A percentile compares a stretch with the other conserved stretches of the same genome.
Conservation (phyloP, 2,888 invertebrate species). For the Lysandra bellargus region DNA sequence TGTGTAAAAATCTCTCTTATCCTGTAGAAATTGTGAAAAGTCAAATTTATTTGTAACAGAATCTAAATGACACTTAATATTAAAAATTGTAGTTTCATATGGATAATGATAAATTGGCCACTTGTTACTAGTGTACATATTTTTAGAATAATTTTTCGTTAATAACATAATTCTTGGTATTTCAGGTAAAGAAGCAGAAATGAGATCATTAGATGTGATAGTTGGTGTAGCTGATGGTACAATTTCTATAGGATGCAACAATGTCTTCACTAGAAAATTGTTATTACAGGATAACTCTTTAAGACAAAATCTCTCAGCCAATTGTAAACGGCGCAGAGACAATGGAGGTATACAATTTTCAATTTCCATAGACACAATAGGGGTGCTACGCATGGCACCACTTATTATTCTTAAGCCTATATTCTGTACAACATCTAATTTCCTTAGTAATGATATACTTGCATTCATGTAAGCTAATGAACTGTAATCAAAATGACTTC, state of each 20-base stretch:
- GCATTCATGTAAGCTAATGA: conserved; percentile 35
- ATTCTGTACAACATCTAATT: conserved; percentile 35
- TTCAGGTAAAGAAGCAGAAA: conserved; percentile 4
- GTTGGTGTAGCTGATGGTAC: background rate
- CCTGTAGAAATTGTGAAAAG: background rate
- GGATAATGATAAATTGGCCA: background rate
- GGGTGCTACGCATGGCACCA: conserved; percentile 36
- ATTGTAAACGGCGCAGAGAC: conserved; percentile 31
- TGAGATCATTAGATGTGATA: background rate
- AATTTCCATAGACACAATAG: conserved; percentile 35
- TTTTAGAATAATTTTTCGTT: background rate
- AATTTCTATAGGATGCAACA: background rate
- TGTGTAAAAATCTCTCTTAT: background rate
- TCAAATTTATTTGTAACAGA: background rate
- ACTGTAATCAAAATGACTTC: conserved; percentile 39
- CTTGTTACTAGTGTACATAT: background rate
- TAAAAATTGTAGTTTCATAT: background rate
- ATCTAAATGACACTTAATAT: background rate
- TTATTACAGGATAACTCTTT: conserved; percentile 31
- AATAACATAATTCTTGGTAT: background rate
- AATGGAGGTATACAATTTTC: conserved; percentile 38
- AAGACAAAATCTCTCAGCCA: conserved; percentile 34
- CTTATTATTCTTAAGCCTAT: conserved; percentile 34
- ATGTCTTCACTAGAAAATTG: conserved; percentile 21
- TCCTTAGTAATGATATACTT: conserved; percentile 26